Evolutionary conservation across 1,140 invertebrate species (phyloP).

Genomic region (Danaus melanippus): DNA sequence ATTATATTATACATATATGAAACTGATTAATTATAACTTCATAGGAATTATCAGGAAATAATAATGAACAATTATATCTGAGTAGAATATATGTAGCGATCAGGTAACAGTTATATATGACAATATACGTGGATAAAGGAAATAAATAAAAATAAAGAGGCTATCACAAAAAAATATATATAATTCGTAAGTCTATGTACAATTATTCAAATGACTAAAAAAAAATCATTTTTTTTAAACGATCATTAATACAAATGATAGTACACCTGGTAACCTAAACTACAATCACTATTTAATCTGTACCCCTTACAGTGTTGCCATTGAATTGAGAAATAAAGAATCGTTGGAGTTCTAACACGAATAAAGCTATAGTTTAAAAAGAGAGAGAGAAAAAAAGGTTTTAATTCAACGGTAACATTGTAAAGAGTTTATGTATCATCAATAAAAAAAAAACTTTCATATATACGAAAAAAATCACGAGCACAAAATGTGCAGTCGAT

Average conservation of each 20-base stretch:
- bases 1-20: not conserved
- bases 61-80: not conserved
- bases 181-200: slow-evolving; percentile 52
- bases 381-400: too few relatives aligned
- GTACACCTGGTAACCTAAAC: slow-evolving; percentile 43
- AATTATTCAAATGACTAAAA: slow-evolving; percentile 40
- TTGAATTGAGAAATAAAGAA: not conserved
- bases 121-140: slow-evolving; percentile 17
- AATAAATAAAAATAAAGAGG: slow-evolving; percentile 32
- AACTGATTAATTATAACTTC: too few relatives aligned
- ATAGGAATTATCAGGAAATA: slow-evolving; percentile 15
- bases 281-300: slow-evolving; percentile 12
- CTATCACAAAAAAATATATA: slow-evolving; percentile 49
- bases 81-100: slow-evolving; percentile 3
- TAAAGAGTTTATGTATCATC: too few relatives aligned
- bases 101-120: slow-evolving; percentile 8
- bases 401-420: not conserved
- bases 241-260: slow-evolving; percentile 11
- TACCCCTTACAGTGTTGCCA: slow-evolving; percentile 6
- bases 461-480: too few relatives aligned
- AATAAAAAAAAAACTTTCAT: too few relatives aligned
- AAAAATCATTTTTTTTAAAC: slow-evolving; percentile 21
- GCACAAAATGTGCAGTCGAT: too few relatives aligned
- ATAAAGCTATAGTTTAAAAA: not conserved
- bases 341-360: not conserved